Conservation (phyloP, 2,797 vertebrate species). For the Tenualosa ilisha region DNA sequence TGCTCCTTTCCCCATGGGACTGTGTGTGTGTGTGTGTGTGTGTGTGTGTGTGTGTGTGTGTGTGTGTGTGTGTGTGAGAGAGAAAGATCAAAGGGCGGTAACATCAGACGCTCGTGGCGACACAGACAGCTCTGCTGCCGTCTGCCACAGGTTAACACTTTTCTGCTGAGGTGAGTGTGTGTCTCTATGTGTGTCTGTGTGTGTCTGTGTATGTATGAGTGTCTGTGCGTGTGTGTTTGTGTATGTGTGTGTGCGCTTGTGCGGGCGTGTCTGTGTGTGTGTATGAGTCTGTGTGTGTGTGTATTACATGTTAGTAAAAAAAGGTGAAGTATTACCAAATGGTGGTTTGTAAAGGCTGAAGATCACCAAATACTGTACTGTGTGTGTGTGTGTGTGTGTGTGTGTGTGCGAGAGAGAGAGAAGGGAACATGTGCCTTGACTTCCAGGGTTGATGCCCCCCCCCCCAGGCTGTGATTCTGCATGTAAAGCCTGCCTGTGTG, state of each 20-base stretch:
- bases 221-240: neutral
- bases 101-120: neutral
- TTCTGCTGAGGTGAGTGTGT: neutral
- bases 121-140: neutral
- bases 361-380: no score
- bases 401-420: no score
- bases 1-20: neutral
- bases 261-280: no score
- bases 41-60: neutral
- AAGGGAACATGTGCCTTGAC: no score
- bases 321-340: no score
- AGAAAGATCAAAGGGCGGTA: neutral
- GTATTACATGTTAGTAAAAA: neutral
- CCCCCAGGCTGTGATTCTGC: neutral
- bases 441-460: no score
- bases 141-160: neutral
- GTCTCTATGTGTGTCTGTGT: neutral
- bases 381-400: neutral
- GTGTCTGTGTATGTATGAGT: neutral
- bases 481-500: neutral
- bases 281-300: no score
- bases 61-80: conserved; percentile 16
- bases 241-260: neutral
- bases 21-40: conserved; percentile 23
- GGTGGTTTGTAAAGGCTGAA: no score